Base-by-base conservation (phyloP, 2,888 invertebrate species). In the Agriopis leucophaearia region DNA sequence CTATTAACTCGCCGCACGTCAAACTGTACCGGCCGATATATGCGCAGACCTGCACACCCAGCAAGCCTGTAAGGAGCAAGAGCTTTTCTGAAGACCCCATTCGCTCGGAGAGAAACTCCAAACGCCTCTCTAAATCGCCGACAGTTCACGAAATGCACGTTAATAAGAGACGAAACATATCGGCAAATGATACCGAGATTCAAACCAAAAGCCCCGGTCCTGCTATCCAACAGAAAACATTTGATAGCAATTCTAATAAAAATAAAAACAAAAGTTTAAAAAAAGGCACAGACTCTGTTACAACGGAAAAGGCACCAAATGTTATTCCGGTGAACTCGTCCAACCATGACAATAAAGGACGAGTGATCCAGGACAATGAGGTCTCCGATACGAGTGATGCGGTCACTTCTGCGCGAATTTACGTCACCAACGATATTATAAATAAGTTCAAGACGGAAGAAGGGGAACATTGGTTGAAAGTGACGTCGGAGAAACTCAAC, bases 331-430 rank as follows among this genome's bases (percentile, higher is more conserved):
- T 89, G 16, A 68, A 73, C 16, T 86, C 89, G 0, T 78, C 82
- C 1, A 92, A 92, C 74, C 89, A 80, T 66, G 90, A 93, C 79
- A 87, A 88, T 40, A 83, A 79, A 51, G 92, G 92, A 2, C 89
- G 90, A 58, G 85, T 94, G 16, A 92, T 94, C 57, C 93, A 94
- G 77, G 92, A 93, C 64, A 93, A 89, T 73, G 91, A 93, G 78
- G 92, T 94, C 4, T 92, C 93, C 0, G 92, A 93, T 55, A 91
- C 93, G 0, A 93, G 90, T 61, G 89, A 91, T 56, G 85, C 83
- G 1, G 78, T 91, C 18, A 88, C 89, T 6, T 85, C 90, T 1
- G 94, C 95, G 0, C 91, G 94, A 68, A 94, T 95, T 55, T 92
- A 94, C 71, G 81, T 95, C 75, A 91, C 93, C 0, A 86, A 87